A percentile compares a stretch with the other conserved stretches of the same genome.
These are phyloP conservation scores for Tolypeutes matacus DNA, from an alignment of 2,797 vertebrate genomes.

Conservation along the genomic window DNA sequence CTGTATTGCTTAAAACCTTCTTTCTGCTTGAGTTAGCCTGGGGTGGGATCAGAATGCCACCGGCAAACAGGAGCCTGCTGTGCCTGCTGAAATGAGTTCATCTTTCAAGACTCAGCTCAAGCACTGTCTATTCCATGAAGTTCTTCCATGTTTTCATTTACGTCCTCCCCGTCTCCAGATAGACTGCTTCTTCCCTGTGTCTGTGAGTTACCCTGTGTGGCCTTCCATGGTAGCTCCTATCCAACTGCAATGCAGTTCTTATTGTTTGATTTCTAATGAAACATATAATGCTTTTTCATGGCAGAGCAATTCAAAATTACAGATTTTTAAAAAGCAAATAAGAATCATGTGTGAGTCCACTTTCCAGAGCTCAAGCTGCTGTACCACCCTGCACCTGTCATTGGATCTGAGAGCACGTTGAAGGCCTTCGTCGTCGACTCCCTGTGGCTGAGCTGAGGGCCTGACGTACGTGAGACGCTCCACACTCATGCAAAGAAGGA, in stretches of 20 bases:
- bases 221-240: neutral
- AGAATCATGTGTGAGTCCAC: neutral
- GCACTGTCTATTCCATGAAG: neutral
- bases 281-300: neutral
- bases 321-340: neutral
- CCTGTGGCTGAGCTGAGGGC: neutral
- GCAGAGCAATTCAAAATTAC: neutral
- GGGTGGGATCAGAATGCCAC: neutral
- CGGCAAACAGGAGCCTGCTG: neutral
- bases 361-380: rapidly evolving
- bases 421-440: neutral
- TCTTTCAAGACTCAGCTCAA: neutral
- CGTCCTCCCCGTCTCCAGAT: neutral
- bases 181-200: neutral
- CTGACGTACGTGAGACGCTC: neutral
- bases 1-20: neutral
- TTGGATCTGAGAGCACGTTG: neutral
- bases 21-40: neutral
- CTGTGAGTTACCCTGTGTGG: neutral
- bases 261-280: neutral
- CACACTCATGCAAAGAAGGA: rapidly evolving
- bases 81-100: neutral
- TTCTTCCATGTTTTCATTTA: neutral
- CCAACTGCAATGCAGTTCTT: neutral
- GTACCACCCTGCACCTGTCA: rapidly evolving